Conservation (phyloP, 2,113 vertebrate genomes). For the Zingel zingel region DNA sequence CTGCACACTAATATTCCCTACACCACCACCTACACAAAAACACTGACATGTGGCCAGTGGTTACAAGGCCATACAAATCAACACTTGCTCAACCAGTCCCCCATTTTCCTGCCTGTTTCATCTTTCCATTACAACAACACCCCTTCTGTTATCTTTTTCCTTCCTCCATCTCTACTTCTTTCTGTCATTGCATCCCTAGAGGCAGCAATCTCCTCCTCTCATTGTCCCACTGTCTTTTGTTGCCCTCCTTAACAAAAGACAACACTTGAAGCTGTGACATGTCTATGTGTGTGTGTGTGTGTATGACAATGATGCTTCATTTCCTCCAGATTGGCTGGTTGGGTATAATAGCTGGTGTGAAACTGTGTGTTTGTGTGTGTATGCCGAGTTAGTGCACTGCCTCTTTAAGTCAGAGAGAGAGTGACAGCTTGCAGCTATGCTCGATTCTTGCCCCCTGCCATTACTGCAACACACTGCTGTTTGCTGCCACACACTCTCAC, state of each 20-base stretch:
- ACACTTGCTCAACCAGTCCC: conserved; percentile 31
- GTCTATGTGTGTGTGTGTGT: conserved; percentile 27
- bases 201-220: conserved; percentile 63
- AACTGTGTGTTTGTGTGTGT: conserved; percentile 41
- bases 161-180: conserved; percentile 43
- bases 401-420: conserved; percentile 76
- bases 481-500: conserved; percentile 59
- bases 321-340: conserved; percentile 66
- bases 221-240: conserved; percentile 72
- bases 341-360: conserved; percentile 66
- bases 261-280: conserved; percentile 51
- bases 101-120: conserved; percentile 33
- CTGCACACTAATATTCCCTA: conserved; percentile 30
- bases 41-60: conserved; percentile 23
- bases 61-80: conserved; percentile 49
- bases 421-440: conserved; percentile 81
- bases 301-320: conserved; percentile 73
- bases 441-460: conserved; percentile 70
- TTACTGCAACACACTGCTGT: conserved; percentile 65
- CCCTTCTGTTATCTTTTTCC: conserved; percentile 40
- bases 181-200: conserved; percentile 52
- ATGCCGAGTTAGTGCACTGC: conserved; percentile 61
- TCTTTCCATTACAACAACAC: conserved; percentile 62
- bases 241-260: conserved; percentile 59
- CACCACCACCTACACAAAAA: conserved; percentile 16